Percentiles rank a stretch among this genome's conserved stretches.
phyloP scores from a whole-genome alignment of 2,113 vertebrate species.

The Chascanopsetta lugubris region DNA sequence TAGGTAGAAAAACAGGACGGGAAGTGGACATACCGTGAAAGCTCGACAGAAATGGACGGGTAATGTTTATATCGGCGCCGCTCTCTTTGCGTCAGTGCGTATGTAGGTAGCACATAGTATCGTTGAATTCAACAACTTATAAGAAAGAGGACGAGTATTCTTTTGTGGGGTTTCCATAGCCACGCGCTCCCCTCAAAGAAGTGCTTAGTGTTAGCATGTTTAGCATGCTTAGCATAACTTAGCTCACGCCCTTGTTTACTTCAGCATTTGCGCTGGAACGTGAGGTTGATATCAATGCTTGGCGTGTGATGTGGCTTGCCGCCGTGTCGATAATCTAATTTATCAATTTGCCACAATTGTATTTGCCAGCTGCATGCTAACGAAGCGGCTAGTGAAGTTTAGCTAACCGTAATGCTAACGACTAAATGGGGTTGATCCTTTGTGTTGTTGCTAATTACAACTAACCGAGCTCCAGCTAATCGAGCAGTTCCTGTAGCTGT shows the following conservation, averaged over 20 bases:
- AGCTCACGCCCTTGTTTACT: conserved; percentile 11
- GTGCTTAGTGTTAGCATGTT: conserved; percentile 29
- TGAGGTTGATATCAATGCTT: accelerated
- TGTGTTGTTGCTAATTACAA: conserved; percentile 41
- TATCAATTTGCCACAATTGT: accelerated
- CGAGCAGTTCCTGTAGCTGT: not conserved
- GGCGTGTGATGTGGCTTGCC: not conserved
- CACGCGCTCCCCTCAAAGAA: conserved; percentile 50
- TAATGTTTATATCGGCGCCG: conserved; percentile 33
- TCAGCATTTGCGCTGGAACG: not conserved
- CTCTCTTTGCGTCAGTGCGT: not conserved
- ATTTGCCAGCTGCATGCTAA: not conserved
- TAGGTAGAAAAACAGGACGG: conserved; percentile 22
- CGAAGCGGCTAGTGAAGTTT: conserved; percentile 11
- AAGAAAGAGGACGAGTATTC: not conserved
- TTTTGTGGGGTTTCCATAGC: conserved; percentile 58
- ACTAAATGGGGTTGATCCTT: conserved; percentile 24
- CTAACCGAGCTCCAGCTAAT: conserved; percentile 1
- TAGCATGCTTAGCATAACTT: conserved; percentile 41
- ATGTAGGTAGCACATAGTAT: accelerated
- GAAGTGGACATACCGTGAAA: conserved; percentile 25
- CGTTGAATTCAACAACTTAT: not conserved
- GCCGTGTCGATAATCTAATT: too few species aligned
- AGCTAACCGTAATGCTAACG: conserved; percentile 32
- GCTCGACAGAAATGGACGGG: conserved; percentile 73